Base-by-base conservation (phyloP, 2,113 vertebrate genomes). In the Cygnus buccinator region DNA sequence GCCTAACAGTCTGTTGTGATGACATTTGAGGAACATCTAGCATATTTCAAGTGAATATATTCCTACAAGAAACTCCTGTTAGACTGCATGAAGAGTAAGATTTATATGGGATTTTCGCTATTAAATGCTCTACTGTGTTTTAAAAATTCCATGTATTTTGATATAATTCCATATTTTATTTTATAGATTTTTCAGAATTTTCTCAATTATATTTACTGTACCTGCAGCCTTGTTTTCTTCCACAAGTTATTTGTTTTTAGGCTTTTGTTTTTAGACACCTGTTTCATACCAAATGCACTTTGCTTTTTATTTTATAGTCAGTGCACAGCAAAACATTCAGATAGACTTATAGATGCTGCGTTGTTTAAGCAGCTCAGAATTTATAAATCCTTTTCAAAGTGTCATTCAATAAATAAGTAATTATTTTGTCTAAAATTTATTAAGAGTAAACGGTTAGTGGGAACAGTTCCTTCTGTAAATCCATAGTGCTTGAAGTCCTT, bases 381-480 rank as follows among this genome's bases (percentile, higher is more conserved):
- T 93, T 93, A 48, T 72, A 91, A 95, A 55, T 63, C 28, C 12
- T 93, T 87, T 46, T 23, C 54, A 29, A 83, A 62, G 37, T 86
- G 16, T 15, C 20, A 54, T 44, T 91, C 44, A 76, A 68, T 85
- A 93, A 94, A 66, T 91, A 84, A 72, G 37, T 52, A 58, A 12
- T 5, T 71, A 71, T 88, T 26, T 68, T 74, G 25, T 41, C 55
- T 92, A 90, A 95, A 89, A 88, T 84, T 89, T 75, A 74, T 93
- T 84, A 93, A 75, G 86, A 66, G 65, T 83, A 97, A 93, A 87
- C 74, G 76, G 54, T 67, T 92, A 78, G 52, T 57, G 83, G 81
- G 44, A 97, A 82, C 48, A 78, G 50, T 92, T 95, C 82, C 61
- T 84, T 94, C 80, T 83, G 59, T 76, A 95, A 91, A 95, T 48